Conservation (phyloP, 1,140 invertebrate species). For the Psix sp. region DNA sequence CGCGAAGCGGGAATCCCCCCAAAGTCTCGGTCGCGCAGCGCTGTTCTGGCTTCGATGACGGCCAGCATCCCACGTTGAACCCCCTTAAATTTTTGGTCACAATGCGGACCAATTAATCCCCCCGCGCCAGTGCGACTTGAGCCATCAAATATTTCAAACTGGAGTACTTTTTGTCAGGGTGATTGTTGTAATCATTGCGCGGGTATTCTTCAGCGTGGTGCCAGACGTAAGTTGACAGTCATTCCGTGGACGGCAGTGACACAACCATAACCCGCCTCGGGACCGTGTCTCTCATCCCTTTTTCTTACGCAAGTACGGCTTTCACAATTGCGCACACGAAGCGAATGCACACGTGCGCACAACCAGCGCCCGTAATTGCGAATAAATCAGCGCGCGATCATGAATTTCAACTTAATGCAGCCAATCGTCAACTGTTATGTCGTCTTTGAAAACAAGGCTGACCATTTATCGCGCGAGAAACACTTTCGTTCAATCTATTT, state of each 20-base stretch:
- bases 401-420: conserved; percentile 14
- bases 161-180: conserved; percentile 24
- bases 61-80: too few species aligned
- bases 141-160: conserved; percentile 9
- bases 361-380: conserved; percentile 3
- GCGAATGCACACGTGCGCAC: conserved; percentile 23
- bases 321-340: conserved; percentile 8
- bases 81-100: too few species aligned
- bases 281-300: conserved; percentile 5
- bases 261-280: neutral
- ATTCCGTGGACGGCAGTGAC: conserved; percentile 35
- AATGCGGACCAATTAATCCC: too few species aligned
- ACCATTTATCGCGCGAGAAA: conserved; percentile 18
- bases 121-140: conserved; percentile 25
- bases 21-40: conserved; percentile 36
- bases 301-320: neutral
- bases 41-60: conserved; percentile 1
- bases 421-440: conserved; percentile 3
- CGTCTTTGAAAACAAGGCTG: conserved; percentile 6
- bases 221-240: conserved; percentile 47
- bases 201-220: conserved; percentile 28
- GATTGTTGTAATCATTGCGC: conserved; percentile 18
- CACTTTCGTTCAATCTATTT: neutral
- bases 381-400: conserved; percentile 11
- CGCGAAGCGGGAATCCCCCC: conserved; percentile 24